phyloP scores from a whole-genome alignment of 2,113 vertebrate species.

The Forbesichthys agassizii region DNA sequence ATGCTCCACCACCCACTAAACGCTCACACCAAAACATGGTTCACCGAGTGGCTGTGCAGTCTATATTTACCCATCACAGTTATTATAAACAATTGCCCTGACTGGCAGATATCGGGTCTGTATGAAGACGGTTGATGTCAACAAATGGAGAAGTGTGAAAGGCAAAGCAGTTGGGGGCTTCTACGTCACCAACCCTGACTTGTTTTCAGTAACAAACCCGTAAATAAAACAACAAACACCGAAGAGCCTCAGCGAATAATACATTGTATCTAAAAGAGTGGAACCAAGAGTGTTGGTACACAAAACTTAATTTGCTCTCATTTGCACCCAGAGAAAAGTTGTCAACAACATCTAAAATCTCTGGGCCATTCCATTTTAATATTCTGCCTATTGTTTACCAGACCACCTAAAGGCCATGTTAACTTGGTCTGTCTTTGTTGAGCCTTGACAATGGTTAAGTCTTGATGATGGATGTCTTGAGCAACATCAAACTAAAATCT shows the following conservation, averaged over 20 bases:
- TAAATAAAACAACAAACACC: slow-evolving; percentile 8
- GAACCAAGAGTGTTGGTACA: slow-evolving; percentile 1
- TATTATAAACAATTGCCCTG: slow-evolving; percentile 6
- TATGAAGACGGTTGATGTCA: slow-evolving; percentile 20
- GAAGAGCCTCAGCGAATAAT: slow-evolving; percentile 18
- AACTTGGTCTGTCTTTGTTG: not conserved
- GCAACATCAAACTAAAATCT: not conserved
- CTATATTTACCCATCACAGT: slow-evolving; percentile 49
- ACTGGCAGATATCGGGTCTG: slow-evolving; percentile 6
- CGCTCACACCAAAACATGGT: slow-evolving; percentile 40
- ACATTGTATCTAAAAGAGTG: not conserved
- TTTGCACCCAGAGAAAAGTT: not conserved
- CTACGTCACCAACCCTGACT: slow-evolving; percentile 16
- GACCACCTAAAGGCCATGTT: not conserved
- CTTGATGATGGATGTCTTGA: not conserved
- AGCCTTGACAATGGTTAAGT: slow-evolving; percentile 8
- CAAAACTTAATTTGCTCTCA: slow-evolving; percentile 31
- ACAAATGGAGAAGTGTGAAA: slow-evolving; percentile 9
- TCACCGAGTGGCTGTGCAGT: slow-evolving; percentile 34
- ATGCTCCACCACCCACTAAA: not conserved
- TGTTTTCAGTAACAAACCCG: slow-evolving; percentile 19
- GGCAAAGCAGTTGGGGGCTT: not conserved
- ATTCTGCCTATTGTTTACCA: slow-evolving; percentile 9
- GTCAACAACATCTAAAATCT: slow-evolving; percentile 13
- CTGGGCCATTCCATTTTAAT: not conserved